Conservation (phyloP, 2,113 vertebrate species). For the Meriones unguiculatus region DNA sequence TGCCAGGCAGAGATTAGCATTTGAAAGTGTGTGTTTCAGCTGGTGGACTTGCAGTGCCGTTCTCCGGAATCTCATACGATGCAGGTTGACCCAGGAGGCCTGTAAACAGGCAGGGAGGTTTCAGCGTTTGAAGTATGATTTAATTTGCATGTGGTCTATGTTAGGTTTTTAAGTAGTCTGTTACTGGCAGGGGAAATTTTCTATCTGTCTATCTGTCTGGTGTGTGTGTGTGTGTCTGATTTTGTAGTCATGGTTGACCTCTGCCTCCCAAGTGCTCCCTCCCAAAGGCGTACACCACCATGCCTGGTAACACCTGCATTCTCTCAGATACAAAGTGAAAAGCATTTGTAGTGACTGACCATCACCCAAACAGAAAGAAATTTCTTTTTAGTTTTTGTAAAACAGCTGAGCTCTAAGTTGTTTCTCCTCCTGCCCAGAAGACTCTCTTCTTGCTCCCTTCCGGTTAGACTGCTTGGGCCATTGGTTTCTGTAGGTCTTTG, state of each 20-base stretch:
- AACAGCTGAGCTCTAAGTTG: slow-evolving; percentile 31
- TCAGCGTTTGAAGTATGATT: slow-evolving; percentile 52
- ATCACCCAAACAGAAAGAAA: slow-evolving; percentile 18
- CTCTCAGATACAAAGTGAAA: slow-evolving; percentile 46
- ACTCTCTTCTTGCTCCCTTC: slow-evolving; percentile 18
- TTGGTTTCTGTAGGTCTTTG: neutral
- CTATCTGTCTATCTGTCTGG: neutral
- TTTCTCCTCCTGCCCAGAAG: slow-evolving; percentile 21
- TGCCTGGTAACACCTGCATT: neutral
- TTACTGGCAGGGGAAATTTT: neutral
- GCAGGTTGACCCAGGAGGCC: slow-evolving; percentile 32
- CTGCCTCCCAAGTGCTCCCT: neutral
- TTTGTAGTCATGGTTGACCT: neutral
- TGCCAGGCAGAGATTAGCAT: slow-evolving; percentile 38
- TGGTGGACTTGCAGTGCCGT: neutral
- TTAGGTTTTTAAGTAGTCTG: slow-evolving; percentile 32
- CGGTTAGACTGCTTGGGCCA: neutral
- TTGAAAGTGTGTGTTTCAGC: slow-evolving; percentile 68
- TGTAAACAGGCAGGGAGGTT: slow-evolving; percentile 17
- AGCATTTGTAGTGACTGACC: neutral
- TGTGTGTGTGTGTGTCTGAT: neutral
- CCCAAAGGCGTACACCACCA: neutral
- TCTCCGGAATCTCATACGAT: neutral
- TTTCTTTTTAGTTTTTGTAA: neutral
- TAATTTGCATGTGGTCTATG: slow-evolving; percentile 51